Percentiles rank a stretch among this genome's conserved stretches.
These are phyloP conservation scores for Piaya cayana DNA, from an alignment of 2,113 vertebrate genomes.

Conservation along the genomic window DNA sequence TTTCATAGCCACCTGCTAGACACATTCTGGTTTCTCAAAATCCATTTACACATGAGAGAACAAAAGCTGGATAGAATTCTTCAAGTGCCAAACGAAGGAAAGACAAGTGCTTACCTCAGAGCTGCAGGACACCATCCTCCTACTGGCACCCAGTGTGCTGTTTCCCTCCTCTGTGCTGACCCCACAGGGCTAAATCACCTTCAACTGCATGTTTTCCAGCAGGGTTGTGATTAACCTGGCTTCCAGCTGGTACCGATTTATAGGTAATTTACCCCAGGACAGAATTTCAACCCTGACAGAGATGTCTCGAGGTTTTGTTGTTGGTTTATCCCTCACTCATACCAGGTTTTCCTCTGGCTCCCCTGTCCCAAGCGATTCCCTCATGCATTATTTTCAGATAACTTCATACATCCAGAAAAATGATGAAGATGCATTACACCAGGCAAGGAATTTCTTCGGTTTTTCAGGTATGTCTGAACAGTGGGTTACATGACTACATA, in stretches of 20 bases:
- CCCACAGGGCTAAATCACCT: accelerated
- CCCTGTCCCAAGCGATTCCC: neutral
- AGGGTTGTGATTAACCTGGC: neutral
- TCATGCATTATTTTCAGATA: neutral
- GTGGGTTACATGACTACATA: neutral
- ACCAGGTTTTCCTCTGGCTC: neutral
- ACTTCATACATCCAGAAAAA: neutral
- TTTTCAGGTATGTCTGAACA: neutral
- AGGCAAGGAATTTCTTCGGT: neutral
- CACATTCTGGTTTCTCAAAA: neutral
- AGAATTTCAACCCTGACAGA: neutral
- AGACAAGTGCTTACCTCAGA: neutral
- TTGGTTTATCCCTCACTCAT: accelerated
- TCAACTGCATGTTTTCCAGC: neutral
- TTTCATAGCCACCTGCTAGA: neutral
- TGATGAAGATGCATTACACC: neutral
- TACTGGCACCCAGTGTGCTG: neutral
- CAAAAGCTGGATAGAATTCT: neutral
- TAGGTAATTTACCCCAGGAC: neutral
- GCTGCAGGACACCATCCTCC: neutral
- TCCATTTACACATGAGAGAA: neutral
- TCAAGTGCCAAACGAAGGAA: neutral
- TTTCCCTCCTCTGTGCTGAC: neutral
- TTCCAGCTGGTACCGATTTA: neutral
- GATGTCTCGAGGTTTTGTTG: neutral